Base-by-base conservation (phyloP, 2,113 vertebrate species). In the Charina bottae region DNA sequence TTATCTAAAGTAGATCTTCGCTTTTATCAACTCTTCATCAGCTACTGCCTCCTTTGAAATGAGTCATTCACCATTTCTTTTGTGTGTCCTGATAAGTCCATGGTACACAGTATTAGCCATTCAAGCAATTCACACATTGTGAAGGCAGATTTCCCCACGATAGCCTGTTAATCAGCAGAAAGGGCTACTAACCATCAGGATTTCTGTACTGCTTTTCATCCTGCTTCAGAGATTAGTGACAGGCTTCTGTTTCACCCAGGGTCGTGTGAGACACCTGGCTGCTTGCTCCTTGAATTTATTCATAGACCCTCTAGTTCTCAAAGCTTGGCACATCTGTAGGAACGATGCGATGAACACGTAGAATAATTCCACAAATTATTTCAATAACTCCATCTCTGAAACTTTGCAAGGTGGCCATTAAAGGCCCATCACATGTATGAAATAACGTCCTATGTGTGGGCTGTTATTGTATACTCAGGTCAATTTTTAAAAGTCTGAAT, bases 91-190 rank as follows among this genome's bases (percentile, higher is more conserved):
- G 28, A 55, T 19, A 21, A 83, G 83, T 92, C 53, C 68, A 4
- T 42, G 49, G 87, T 53, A 83, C 0, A 6, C 0, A 0, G 0
- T 78, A 49, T 92, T 42, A 90, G 23, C 72, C 19, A 1, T 84
- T 94, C 0, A 2, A 87, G 88, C 91, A 21, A 6, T 64, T 21
- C 0, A 8, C 33, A 24, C 64, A 59, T 59, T 10, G 12, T 78
- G 49, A 59, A 60, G 68, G 68, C 42, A 89, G 10, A 58, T 46
- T 56, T 95, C 90, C 37, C 62, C 88, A 5, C 6, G 0, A 17
- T 90, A 83, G 21, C 88, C 23, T 89, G 1, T 53, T 88, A n/a
- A 56, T 90, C 64, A 88, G 6, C 26, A 10, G 60, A 90, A 95
- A 88, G 12, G 64, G 0, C 17, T 68, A 1, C 5, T 88, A 88